Evolutionary conservation across 1,140 invertebrate species (phyloP), one percentile per base, ranked within the genome.

Genomic region (Forficula auricularia): DNA sequence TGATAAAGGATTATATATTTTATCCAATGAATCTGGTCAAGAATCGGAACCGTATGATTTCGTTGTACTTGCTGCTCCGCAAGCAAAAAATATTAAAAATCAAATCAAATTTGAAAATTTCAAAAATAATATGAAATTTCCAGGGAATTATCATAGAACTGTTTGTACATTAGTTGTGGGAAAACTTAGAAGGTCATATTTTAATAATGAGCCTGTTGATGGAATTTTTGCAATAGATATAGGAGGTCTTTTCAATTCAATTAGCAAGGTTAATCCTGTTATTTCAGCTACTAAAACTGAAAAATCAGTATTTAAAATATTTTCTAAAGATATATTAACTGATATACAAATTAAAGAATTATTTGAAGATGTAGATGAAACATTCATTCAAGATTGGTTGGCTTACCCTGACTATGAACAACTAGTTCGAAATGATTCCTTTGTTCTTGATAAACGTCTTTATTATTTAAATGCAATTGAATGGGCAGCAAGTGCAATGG

Each of bases 381-480:
- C 62, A 9, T 46, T 57, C 27, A 54, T 64, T 8, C 51, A 55
- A 10, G 54, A 64, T 45, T 79, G 75, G 76, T 57, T 67, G 34
- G 75, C 75, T 2, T 79, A 79, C 58, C 77, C 76, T 9, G 55
- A 68, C 15, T 80, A 79, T 53, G 45, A 55, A 15, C 49, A 55
- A 3, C 49, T 56, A 9, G 45, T 56, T 19, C 53, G 56, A 32
- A 46, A 66, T 2, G 62, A 65, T 36, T 59, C 65, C 31, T 78
- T 79, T 52, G 57, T 69, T 36, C 49, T 78, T 0, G 54, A 70
- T 47, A 59, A 70, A 40, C 55, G 59, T 7, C 43, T 80, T 18
- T 79, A 73, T 57, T 66, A 79, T 52, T 52, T 75, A 0, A 81
- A 79, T 64, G 68, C 69, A 7, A 73, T 80, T 40, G 77, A 81